Evolutionary conservation across 2,888 invertebrate genomes (phyloP), one percentile per base, ranked within the genome.

Genomic region (Mesoligia furuncula): DNA sequence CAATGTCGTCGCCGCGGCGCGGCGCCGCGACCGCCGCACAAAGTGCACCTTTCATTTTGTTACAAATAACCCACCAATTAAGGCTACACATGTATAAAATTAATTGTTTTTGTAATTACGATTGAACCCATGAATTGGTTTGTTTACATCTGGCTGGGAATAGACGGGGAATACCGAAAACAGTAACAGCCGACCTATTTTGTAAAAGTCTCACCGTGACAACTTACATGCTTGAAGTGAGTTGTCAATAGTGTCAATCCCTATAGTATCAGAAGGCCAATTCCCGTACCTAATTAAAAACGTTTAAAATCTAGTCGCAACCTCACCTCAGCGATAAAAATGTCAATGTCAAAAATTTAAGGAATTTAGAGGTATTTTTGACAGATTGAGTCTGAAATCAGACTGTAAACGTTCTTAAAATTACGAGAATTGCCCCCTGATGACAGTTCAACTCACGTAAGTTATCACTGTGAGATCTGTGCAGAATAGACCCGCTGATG

Each of bases 1-100:
- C 96, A 95, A 95, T 95, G 95, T 93, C 94, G 91, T 91, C 89
- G 90, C 85, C 83, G 84, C 86, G 36, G 36, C 36, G 36, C 36
- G 61, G 62, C 87, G 80, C 68, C 69, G 74, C 69, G 48, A 62
- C 42, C 31, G 65, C 39, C 39, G 72, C 54, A 71, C 67, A 81
- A 78, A 36, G 79, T 71, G 71, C 70, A 81, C 84, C 87, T 89
- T 88, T 88, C 87, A 84, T 89, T 88, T 88, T 75, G 79, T 75
- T 79, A 76, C 73, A 57, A 54, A 73, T 66, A 36, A 61, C 27
- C 24, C 39, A 68, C n/a, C n/a, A 51, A 70, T 59, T 39, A 17
- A 20, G 45, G 15, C 36, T 67, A 59, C 31, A 15, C 45, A 54
- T 59, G 39, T 13, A 4, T 2, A 45, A 36, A 36, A 20, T 31